phyloP scores from a whole-genome alignment of 2,797 vertebrate species.

The Chrosomus eos region DNA sequence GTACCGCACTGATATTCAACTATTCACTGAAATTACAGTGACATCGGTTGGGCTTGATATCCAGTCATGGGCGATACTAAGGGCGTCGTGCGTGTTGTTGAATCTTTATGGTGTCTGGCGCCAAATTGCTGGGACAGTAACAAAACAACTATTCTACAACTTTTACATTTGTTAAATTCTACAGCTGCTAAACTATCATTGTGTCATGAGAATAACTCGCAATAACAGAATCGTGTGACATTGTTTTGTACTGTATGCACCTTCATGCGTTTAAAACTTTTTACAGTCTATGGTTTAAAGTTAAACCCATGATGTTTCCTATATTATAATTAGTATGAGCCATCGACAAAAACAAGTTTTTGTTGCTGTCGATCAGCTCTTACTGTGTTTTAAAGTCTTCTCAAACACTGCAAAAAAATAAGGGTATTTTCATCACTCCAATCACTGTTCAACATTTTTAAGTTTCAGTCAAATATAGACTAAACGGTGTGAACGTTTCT shows the following conservation, averaged over 20 bases:
- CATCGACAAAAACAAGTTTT: neutral
- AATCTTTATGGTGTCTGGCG: neutral
- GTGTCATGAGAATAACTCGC: neutral
- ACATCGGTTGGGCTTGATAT: neutral
- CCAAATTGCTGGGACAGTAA: neutral
- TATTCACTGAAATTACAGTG: neutral
- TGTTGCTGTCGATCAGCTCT: neutral
- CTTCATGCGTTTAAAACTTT: too few species aligned
- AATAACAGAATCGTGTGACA: neutral
- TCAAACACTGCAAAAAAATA: neutral
- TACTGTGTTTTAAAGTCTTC: neutral
- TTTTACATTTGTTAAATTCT: neutral
- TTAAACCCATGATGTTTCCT: neutral
- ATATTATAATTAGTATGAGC: neutral
- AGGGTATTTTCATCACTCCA: neutral
- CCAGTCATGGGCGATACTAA: neutral
- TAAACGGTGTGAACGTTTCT: neutral
- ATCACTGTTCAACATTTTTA: neutral
- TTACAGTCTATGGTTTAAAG: neutral
- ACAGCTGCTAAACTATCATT: neutral
- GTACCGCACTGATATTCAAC: neutral
- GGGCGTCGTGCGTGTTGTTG: neutral
- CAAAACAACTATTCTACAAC: neutral
- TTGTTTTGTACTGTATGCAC: neutral
- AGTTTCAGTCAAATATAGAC: neutral